Percentiles rank a stretch among this genome's conserved stretches.
Evolutionary conservation across 2,797 vertebrate species (phyloP).

Genomic region (Delichon dasypus): DNA sequence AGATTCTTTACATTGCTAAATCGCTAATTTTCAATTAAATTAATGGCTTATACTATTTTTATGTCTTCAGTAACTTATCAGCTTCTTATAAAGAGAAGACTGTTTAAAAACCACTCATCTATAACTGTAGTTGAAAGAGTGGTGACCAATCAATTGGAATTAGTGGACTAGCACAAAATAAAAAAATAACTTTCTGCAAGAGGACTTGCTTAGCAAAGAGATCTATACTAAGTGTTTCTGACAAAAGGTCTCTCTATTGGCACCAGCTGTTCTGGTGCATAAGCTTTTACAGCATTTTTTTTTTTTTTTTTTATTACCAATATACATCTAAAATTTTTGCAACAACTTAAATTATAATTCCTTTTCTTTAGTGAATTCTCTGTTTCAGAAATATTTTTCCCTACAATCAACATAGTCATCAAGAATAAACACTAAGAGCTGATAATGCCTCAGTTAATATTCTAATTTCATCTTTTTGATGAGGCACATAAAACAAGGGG

Average conservation of each 20-base stretch:
- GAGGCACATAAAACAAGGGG: background rate
- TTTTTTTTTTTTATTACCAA: background rate
- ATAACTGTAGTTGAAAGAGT: background rate
- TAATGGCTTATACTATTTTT: background rate
- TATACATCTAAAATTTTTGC: background rate
- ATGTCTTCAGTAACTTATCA: background rate
- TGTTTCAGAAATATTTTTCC: background rate
- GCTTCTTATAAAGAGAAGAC: background rate
- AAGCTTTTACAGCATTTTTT: background rate
- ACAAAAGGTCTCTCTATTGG: background rate
- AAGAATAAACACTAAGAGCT: background rate
- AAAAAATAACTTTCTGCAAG: background rate
- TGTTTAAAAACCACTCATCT: background rate
- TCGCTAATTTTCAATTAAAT: background rate
- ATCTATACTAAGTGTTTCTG: background rate
- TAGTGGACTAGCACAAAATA: background rate
- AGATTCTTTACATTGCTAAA: background rate
- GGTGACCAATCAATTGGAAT: background rate
- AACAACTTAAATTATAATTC: background rate
- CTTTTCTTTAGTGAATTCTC: background rate
- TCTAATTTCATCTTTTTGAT: background rate
- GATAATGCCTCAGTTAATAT: background rate
- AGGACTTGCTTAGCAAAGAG: background rate
- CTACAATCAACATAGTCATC: background rate
- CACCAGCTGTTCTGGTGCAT: background rate